A percentile compares a stretch with the other conserved stretches of the same genome.
phyloP scores from a whole-genome alignment of 1,140 invertebrate species.

The Philopotamus ludificatus region DNA sequence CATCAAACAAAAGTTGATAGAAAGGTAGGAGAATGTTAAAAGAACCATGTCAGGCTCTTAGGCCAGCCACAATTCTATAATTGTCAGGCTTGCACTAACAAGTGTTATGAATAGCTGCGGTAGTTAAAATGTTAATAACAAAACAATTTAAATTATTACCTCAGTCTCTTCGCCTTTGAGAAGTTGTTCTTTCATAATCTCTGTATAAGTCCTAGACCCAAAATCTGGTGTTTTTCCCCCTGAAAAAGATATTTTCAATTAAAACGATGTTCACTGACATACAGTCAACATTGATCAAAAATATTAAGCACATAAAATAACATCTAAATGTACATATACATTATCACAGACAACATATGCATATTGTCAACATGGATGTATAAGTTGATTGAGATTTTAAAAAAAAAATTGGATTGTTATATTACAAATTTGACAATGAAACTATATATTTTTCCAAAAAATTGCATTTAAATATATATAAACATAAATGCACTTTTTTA shows the following conservation, averaged over 20 bases:
- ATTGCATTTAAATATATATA: background rate
- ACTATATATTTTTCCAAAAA: background rate
- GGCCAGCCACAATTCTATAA: too few species aligned
- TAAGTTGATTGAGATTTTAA: too few species aligned
- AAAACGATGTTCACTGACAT: slow-evolving; percentile 22
- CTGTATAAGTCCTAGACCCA: slow-evolving; percentile 89
- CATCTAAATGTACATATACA: too few species aligned
- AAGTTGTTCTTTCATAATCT: slow-evolving; percentile 95
- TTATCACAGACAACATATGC: too few species aligned
- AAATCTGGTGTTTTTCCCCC: slow-evolving; percentile 98
- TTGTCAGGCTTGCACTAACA: background rate
- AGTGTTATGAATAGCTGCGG: background rate
- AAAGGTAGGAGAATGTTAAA: too few species aligned
- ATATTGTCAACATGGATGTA: background rate
- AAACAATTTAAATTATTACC: slow-evolving; percentile 51
- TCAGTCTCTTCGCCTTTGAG: slow-evolving; percentile 85
- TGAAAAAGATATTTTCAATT: slow-evolving; percentile 58
- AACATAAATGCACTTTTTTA: too few species aligned
- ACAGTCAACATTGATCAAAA: slow-evolving; percentile 18
- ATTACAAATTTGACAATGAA: background rate
- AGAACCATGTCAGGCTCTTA: too few species aligned
- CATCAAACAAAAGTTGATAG: too few species aligned
- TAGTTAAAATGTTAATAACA: slow-evolving; percentile 3
- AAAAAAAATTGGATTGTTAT: too few species aligned
- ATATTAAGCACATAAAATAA: too few species aligned